Conservation (phyloP, 2,113 vertebrate genomes). For the Rhea pennata region DNA sequence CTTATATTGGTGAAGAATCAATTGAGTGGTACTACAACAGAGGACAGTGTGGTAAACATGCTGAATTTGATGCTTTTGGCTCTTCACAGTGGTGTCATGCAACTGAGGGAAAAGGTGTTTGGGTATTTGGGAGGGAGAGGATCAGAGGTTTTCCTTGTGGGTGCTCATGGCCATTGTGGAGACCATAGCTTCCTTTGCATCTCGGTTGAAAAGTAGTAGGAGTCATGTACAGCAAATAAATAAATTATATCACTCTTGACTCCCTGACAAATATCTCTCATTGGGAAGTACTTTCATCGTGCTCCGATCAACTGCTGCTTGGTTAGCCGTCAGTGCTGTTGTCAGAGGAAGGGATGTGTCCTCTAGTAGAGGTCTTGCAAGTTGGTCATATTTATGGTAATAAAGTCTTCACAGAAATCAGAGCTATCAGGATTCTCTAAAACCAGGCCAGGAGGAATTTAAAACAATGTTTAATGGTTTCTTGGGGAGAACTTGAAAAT, state of each 20-base stretch:
- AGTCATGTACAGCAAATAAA: background rate
- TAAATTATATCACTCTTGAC: background rate
- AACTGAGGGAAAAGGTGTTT: background rate
- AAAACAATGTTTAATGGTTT: background rate
- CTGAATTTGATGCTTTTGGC: background rate
- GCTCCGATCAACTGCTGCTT: accelerated
- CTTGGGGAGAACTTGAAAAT: background rate
- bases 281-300: background rate
- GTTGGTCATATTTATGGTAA: background rate
- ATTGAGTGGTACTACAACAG: background rate
- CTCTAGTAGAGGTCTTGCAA: accelerated
- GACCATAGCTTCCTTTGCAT: accelerated
- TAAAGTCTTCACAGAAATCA: background rate
- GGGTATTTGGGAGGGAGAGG: background rate
- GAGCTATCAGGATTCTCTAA: background rate
- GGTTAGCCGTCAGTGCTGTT: accelerated
- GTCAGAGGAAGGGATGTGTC: background rate
- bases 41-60: background rate
- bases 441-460: background rate
- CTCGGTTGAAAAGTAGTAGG: background rate
- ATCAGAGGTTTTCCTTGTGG: background rate
- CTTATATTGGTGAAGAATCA: background rate
- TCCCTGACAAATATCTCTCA: background rate
- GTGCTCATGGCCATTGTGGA: background rate
- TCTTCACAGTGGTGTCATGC: background rate